Conservation (phyloP, 2,113 vertebrate genomes). For the Proteles cristata region DNA sequence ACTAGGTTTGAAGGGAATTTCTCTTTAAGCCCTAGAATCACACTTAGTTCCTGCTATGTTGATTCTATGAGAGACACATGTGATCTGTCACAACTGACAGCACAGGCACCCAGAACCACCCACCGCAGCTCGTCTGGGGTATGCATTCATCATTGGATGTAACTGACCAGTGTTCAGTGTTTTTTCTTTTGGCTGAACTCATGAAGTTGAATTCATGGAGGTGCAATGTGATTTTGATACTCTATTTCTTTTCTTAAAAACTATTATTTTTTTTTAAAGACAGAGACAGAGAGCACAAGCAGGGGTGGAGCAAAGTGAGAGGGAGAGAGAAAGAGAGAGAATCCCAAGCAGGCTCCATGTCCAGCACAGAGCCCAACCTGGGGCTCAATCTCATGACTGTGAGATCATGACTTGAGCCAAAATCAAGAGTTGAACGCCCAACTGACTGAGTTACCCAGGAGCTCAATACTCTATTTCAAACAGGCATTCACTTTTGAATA, state of each 20-base stretch:
- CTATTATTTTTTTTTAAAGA: too few species aligned
- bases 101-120: not conserved
- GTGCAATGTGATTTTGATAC: not conserved
- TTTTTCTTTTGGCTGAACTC: not conserved
- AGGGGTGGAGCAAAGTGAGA: too few species aligned
- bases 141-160: rapidly evolving
- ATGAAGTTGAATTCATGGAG: not conserved
- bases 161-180: not conserved
- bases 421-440: too few species aligned
- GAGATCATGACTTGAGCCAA: too few species aligned
- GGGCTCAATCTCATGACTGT: too few species aligned
- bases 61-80: rapidly evolving
- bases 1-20: not conserved
- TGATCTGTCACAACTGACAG: rapidly evolving
- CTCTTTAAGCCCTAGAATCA: not conserved
- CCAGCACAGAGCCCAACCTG: too few species aligned
- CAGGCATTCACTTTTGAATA: not conserved
- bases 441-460: too few species aligned
- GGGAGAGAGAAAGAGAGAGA: too few species aligned
- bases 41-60: not conserved
- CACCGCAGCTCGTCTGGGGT: rapidly evolving
- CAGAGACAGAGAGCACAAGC: too few species aligned
- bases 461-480: not conserved
- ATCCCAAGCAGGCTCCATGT: too few species aligned
- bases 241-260: too few species aligned